phyloP scores from a whole-genome alignment of 2,888 invertebrate species.

The Minunthozetes semirufus region DNA sequence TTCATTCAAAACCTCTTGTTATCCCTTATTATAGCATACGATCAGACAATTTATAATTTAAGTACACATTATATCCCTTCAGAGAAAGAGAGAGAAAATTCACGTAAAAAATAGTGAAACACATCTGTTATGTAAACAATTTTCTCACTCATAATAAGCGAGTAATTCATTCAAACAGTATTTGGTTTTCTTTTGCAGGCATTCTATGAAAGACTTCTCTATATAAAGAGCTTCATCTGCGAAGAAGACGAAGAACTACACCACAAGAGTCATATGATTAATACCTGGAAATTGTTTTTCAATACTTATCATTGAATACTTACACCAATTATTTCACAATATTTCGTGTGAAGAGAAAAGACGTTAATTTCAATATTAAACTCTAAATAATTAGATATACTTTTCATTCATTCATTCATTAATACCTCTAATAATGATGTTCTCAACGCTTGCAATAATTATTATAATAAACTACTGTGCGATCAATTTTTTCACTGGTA shows the following conservation, averaged over 20 bases:
- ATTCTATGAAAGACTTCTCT: neutral
- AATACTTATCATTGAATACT: neutral
- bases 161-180: neutral
- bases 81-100: neutral
- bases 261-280: too few relatives aligned
- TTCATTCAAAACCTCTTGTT: neutral
- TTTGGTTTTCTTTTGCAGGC: neutral
- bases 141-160: neutral
- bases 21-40: neutral
- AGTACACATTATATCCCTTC: neutral
- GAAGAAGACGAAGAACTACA: too few relatives aligned
- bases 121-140: slow-evolving; percentile 12
- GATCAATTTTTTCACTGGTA: neutral
- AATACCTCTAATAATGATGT: neutral
- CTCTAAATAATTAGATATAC: neutral
- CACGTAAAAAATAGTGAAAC: neutral
- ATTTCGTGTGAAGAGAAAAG: neutral
- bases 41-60: neutral
- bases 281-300: neutral
- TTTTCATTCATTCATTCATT: neutral
- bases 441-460: neutral
- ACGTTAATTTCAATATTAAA: neutral
- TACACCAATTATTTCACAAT: neutral
- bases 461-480: slow-evolving; percentile 2
- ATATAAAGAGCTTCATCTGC: neutral